Evolutionary conservation across 1,140 invertebrate species (phyloP), one percentile per base, ranked within the genome.

Genomic region (Pseudomyrmex gracilis): DNA sequence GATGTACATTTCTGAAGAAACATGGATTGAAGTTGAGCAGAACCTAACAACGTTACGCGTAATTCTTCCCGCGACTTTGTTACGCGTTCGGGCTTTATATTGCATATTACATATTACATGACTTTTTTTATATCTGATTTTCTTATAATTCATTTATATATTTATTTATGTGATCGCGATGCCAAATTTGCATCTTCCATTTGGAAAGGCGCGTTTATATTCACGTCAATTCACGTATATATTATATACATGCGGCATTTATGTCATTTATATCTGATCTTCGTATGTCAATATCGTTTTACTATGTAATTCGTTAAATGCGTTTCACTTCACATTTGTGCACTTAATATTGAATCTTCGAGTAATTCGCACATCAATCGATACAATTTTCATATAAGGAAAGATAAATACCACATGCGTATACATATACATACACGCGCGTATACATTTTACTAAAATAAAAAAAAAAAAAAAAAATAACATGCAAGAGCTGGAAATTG

Each of bases 101-200:
- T 22, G 47, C 68, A 47, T 68, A 70, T 78, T 22, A 58, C 68
- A 47, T 68, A 70, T 34, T 34, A 34, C 34, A 78, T 70, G 51
- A 78, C 53, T 71, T 55, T 76, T 76, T 80, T 49, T 80, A 71
- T 71, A 80, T 22, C 10, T 61, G 1, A 70, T 80, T 70, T 80
- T 20, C 53, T 68, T 70, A 78, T 49, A 71, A 34, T 58, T 70
- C 49, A n/a, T 80, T 58, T 71, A 47, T 49, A 71, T 71, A 47
- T 78, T 70, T 66, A 70, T 71, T 80, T 80, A 80, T 70, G 4
- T 80, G 17, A 80, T 20, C 34, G 43, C n/a, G 70, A 70, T 47
- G 66, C 43, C 76, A 71, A 80, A 80, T 12, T 71, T 20, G 43
- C 66, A 80, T 49, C 76, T 80, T 80, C 76, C 76, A 80, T 80